phyloP scores from a whole-genome alignment of 2,797 vertebrate species.

The Siniperca obscura region DNA sequence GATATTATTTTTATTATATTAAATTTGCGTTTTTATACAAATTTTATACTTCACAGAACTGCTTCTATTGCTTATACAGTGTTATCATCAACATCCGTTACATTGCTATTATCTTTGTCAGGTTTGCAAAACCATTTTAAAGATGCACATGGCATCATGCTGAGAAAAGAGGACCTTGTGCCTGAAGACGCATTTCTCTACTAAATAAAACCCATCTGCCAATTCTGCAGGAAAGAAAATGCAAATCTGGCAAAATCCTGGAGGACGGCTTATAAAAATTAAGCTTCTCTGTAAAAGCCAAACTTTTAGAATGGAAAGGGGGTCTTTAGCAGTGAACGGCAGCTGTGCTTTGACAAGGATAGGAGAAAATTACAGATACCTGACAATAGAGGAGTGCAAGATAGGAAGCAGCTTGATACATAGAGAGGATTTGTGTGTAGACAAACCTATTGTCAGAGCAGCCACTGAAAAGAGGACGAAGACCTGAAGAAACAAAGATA shows the following conservation, averaged over 20 bases:
- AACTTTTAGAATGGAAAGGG: conserved; percentile 37
- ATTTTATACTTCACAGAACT: background rate
- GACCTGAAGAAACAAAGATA: conserved; percentile 5
- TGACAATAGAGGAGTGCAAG: background rate
- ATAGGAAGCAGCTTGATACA: conserved; percentile 3
- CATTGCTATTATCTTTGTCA: background rate
- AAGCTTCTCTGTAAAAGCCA: conserved; percentile 43
- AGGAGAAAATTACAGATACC: conserved; percentile 29
- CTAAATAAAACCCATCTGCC: conserved; percentile 61
- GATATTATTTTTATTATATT: background rate
- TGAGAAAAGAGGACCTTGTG: conserved; percentile 33
- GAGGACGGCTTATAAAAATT: conserved; percentile 47
- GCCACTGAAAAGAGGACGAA: background rate
- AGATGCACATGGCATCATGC: conserved; percentile 40
- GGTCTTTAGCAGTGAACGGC: conserved; percentile 20
- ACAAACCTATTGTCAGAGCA: conserved; percentile 15
- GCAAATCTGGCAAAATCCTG: conserved; percentile 51
- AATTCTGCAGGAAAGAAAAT: conserved; percentile 37
- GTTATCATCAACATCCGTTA: background rate
- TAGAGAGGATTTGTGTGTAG: background rate
- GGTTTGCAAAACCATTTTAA: conserved; percentile 32
- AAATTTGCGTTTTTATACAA: too few relatives aligned
- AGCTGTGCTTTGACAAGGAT: conserved; percentile 41
- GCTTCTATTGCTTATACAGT: background rate
- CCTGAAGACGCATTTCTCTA: conserved; percentile 41